These are phyloP conservation scores for Neoaliturus tenellus DNA, from an alignment of 2,888 invertebrate genomes.

Conservation along the genomic window DNA sequence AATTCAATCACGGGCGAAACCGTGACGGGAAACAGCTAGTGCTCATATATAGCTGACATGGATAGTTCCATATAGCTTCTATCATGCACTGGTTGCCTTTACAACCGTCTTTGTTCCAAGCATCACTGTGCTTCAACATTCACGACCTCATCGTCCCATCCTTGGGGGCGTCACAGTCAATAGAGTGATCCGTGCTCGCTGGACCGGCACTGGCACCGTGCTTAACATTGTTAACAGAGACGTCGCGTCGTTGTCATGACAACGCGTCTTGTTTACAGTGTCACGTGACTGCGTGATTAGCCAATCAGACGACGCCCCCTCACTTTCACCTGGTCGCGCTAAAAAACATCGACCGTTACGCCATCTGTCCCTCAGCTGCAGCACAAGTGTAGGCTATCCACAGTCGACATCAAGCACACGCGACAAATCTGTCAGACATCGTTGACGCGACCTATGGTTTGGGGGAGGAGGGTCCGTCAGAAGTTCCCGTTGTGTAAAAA, in stretches of 20 bases:
- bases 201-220: not conserved
- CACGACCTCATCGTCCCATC: no score
- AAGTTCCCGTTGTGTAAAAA: no score
- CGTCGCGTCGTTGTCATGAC: not conserved
- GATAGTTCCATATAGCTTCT: no score
- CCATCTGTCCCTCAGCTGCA: conserved; percentile 36
- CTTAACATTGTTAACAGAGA: conserved; percentile 12
- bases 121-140: no score
- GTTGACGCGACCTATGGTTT: not conserved
- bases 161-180: not conserved
- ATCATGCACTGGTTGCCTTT: no score
- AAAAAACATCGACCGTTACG: conserved; percentile 44
- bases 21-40: no score
- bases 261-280: not conserved
- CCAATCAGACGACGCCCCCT: conserved; percentile 25
- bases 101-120: no score
- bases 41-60: no score
- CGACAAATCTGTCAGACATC: not conserved
- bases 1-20: no score
- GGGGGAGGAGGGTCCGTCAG: not conserved
- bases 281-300: conserved; percentile 16
- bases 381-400: conserved; percentile 27
- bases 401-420: not conserved
- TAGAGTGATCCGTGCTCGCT: not conserved
- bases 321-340: conserved; percentile 30